Conservation (phyloP, 2,888 invertebrate genomes). For the Aphidius colemani region DNA sequence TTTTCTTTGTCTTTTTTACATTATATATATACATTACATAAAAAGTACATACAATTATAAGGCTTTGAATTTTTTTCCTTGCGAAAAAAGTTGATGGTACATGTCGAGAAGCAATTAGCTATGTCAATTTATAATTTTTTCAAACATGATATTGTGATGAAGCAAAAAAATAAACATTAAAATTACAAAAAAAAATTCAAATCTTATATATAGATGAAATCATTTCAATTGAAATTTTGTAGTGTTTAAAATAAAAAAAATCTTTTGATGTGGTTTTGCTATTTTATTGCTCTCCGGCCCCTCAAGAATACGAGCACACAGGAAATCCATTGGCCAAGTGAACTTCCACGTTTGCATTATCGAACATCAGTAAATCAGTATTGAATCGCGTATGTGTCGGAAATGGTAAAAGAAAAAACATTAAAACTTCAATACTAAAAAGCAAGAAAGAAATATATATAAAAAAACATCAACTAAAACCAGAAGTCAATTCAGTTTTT, state of each 20-base stretch:
- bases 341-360: conserved; percentile 3
- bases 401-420: too few relatives aligned
- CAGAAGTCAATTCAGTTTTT: conserved; percentile 10
- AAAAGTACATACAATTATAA: too few relatives aligned
- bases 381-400: not conserved
- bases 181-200: too few relatives aligned
- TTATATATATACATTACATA: conserved; percentile 11
- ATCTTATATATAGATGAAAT: too few relatives aligned
- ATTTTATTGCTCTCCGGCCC: not conserved
- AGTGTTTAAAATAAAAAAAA: not conserved
- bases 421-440: too few relatives aligned
- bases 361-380: conserved; percentile 14
- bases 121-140: too few relatives aligned
- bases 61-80: not conserved
- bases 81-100: not conserved
- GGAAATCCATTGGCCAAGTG: conserved; percentile 6
- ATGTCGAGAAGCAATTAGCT: too few relatives aligned
- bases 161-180: too few relatives aligned
- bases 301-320: not conserved
- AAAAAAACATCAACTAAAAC: not conserved
- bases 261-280: too few relatives aligned
- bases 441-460: too few relatives aligned
- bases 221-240: too few relatives aligned
- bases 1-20: conserved; percentile 25
- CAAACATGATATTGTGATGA: too few relatives aligned